Evolutionary conservation across 2,113 vertebrate genomes (phyloP).

Genomic region (Leuciscus idus): DNA sequence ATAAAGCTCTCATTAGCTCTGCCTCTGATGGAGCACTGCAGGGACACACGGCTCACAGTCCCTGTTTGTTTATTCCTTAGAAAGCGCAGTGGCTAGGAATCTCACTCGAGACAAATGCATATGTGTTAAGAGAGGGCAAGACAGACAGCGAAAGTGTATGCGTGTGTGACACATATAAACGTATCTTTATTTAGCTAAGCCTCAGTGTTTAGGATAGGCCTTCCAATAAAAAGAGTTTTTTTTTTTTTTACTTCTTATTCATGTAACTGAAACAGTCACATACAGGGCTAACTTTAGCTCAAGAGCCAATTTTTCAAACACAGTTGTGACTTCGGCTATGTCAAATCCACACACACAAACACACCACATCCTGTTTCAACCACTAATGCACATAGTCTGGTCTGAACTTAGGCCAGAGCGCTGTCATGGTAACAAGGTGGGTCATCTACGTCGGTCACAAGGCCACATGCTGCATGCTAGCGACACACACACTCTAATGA

Average conservation of each 20-base stretch:
- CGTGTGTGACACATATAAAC: conserved; percentile 29
- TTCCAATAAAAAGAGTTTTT: conserved; percentile 63
- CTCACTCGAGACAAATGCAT: neutral
- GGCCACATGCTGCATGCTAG: conserved; percentile 20
- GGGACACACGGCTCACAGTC: conserved; percentile 50
- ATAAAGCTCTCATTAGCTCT: conserved; percentile 63
- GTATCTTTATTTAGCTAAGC: conserved; percentile 31
- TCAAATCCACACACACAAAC: conserved; percentile 34
- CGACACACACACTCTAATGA: conserved; percentile 10
- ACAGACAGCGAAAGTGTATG: conserved; percentile 2
- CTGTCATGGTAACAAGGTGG: conserved; percentile 46
- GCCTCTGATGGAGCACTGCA: conserved; percentile 50
- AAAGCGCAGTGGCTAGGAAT: conserved; percentile 56
- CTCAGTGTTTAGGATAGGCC: conserved; percentile 35
- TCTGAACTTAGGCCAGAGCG: conserved; percentile 56
- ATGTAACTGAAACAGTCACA: conserved; percentile 60
- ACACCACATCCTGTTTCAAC: conserved; percentile 36
- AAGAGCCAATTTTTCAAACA: conserved; percentile 16
- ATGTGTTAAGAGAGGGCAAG: neutral
- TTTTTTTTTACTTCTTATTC: neutral
- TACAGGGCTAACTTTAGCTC: conserved; percentile 53
- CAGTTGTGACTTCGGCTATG: conserved; percentile 27
- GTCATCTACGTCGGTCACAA: conserved; percentile 20
- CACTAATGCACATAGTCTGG: conserved; percentile 32
- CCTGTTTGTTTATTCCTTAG: conserved; percentile 56